These are phyloP conservation scores for Drosophila limbata DNA, from an alignment of 2,888 invertebrate species.

Conservation along the genomic window DNA sequence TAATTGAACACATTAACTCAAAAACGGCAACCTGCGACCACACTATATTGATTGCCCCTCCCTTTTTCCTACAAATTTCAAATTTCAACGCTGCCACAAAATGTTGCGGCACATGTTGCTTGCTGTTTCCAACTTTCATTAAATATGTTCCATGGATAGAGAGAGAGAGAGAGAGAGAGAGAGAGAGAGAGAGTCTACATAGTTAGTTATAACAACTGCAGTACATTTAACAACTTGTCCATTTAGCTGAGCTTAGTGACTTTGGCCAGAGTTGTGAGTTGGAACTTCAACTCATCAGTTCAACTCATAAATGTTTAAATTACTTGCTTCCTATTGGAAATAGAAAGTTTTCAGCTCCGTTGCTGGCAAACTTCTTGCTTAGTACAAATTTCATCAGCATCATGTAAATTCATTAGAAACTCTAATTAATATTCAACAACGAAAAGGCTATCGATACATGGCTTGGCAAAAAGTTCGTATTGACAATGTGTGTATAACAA, in stretches of 20 bases:
- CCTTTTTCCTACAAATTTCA: slow-evolving; percentile 19
- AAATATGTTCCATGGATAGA: slow-evolving; percentile 19
- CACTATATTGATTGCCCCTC: slow-evolving; percentile 40
- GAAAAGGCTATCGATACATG: slow-evolving; percentile 38
- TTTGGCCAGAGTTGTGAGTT: slow-evolving; percentile 6
- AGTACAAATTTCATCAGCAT: slow-evolving; percentile 20
- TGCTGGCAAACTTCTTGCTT: slow-evolving; percentile 38
- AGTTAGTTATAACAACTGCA: slow-evolving; percentile 16
- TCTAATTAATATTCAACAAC: slow-evolving; percentile 58
- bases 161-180: too few species aligned
- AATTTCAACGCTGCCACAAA: slow-evolving; percentile 39
- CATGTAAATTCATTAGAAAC: slow-evolving; percentile 57
- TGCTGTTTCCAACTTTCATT: slow-evolving; percentile 16
- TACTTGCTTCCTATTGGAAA: slow-evolving; percentile 49
- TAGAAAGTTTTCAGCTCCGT: slow-evolving; percentile 42
- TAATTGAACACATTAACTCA: slow-evolving; percentile 74
- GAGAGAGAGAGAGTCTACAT: not conserved
- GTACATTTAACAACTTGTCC: slow-evolving; percentile 40
- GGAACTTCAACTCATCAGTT: slow-evolving; percentile 6
- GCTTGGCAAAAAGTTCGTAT: slow-evolving; percentile 24
- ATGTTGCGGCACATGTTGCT: slow-evolving; percentile 30
- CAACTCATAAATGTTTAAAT: slow-evolving; percentile 69
- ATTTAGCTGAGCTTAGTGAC: slow-evolving; percentile 16
- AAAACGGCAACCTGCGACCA: slow-evolving; percentile 37
- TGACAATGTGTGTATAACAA: slow-evolving; percentile 25